Conservation (phyloP, 2,113 vertebrate species). For the Tichodroma muraria region DNA sequence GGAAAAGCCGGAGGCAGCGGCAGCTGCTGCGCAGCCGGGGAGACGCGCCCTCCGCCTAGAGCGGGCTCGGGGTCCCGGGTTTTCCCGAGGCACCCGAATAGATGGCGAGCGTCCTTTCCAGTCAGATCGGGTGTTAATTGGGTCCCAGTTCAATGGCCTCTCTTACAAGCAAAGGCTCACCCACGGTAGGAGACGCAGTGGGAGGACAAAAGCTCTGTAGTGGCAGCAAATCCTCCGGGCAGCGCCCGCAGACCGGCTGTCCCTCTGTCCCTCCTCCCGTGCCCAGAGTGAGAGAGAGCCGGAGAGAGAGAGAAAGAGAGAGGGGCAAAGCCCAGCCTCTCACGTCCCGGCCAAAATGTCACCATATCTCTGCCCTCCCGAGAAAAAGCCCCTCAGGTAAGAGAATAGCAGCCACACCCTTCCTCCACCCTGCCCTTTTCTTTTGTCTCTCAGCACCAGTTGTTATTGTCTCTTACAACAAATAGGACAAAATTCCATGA, state of each 20-base stretch:
- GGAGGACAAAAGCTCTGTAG: background rate
- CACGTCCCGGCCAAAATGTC: background rate
- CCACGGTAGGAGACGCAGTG: background rate
- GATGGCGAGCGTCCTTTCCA: background rate
- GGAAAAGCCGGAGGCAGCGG: background rate
- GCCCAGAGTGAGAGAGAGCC: background rate
- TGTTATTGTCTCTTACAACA: background rate
- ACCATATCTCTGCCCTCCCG: background rate
- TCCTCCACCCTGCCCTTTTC: background rate
- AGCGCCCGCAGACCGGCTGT: background rate
- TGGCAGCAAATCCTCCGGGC: background rate
- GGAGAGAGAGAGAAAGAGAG: too few relatives aligned
- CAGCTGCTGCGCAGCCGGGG: too few relatives aligned
- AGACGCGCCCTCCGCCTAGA: fast-evolving
- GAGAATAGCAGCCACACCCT: background rate
- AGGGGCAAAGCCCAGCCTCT: background rate
- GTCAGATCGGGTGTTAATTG: too few relatives aligned
- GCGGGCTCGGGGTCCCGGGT: fast-evolving
- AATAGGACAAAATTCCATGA: background rate
- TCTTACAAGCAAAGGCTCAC: background rate
- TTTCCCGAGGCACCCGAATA: background rate
- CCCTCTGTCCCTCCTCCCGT: background rate
- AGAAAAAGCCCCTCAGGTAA: background rate
- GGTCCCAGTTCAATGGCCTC: background rate
- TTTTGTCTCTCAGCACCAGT: background rate